Base-by-base conservation (phyloP, 2,113 vertebrate genomes). In the Leucopsar rothschildi region DNA sequence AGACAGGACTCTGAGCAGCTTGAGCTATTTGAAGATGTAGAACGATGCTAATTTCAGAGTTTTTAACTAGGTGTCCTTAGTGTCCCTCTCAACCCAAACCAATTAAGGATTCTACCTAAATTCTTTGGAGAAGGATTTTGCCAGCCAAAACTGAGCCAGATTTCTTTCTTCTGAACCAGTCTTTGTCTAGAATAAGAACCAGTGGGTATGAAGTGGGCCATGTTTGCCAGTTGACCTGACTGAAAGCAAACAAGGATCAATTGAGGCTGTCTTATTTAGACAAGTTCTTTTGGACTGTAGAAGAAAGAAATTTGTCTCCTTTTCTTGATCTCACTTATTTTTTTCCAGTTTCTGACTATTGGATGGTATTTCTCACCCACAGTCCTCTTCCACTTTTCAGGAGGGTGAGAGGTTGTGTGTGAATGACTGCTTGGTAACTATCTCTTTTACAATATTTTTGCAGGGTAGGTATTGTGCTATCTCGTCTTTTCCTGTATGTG, bases 371-470 rank as follows among this genome's bases (percentile, higher is more conserved):
- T 57, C 76, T 57, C 12, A 60, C 2, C 10, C 64, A 52, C 5
- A 15, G 28, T 37, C 10, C 27, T 77, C 9, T 47, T 65, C 11
- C 11, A 10, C 11, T 50, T 31, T 56, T 71, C 23, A 2, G 5
- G 8, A 8, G 12, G 19, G 4, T 4, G 4, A 28, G 6, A 6
- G 6, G 3, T 2, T 18, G 28, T 23, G n/a, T 16, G 5, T 28
- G 37, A 88, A 49, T 8, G 5, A 4, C 24, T 66, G 4, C 9
- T 65, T 82, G 12, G 9, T 47, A 45, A n/a, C 5, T 59, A 18
- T 27, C 2, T n/a, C 16, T 53, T 49, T 39, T 14, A 50, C 39
- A 21, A 24, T 35, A n/a, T 1, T n/a, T 88, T 69, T 53, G 7
- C 15, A 50, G 13, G 4, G 19, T 39, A 7, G 1, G 0, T 59